A percentile compares a stretch with the other conserved stretches of the same genome.
Conservation (phyloP, 2,888 invertebrate genomes). For the Rhimphoctona megacephalus region DNA sequence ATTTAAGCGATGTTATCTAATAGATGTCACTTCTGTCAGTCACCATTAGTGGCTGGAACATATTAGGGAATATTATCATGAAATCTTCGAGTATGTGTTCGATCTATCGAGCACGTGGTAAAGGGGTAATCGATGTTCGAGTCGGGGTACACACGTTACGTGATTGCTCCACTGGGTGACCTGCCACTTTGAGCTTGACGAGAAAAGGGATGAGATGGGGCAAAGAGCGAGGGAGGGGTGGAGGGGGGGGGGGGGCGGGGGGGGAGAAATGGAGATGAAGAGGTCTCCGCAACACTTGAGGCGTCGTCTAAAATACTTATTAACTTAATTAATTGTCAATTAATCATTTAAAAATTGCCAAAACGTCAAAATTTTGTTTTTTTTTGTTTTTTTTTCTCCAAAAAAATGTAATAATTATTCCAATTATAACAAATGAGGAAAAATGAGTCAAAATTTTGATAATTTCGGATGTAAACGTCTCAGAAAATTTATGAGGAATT, state of each 20-base stretch:
- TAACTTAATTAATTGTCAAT: background rate
- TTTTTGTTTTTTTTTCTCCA: background rate
- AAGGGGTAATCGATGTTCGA: constrained; percentile 47
- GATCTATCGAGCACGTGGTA: constrained; percentile 22
- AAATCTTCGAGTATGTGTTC: constrained; percentile 30
- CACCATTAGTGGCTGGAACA: constrained; percentile 16
- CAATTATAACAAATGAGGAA: background rate
- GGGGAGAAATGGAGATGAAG: background rate
- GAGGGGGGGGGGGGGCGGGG: background rate
- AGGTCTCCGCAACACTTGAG: background rate
- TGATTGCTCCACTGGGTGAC: constrained; percentile 54
- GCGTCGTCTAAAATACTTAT: background rate
- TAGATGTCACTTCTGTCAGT: constrained; percentile 47
- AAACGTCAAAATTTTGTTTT: background rate
- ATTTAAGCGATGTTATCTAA: constrained; percentile 13
- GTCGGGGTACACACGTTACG: constrained; percentile 31
- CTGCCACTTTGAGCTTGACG: constrained; percentile 58
- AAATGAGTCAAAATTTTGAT: background rate
- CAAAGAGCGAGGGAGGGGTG: background rate
- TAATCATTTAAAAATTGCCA: background rate
- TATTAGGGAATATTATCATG: constrained; percentile 21
- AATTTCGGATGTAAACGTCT: background rate
- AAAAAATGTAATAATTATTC: background rate
- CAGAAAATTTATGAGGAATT: background rate
- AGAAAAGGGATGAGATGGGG: constrained; percentile 15